These are phyloP conservation scores for Carettochelys insculpta DNA, from an alignment of 2,113 vertebrate genomes.

Conservation along the genomic window DNA sequence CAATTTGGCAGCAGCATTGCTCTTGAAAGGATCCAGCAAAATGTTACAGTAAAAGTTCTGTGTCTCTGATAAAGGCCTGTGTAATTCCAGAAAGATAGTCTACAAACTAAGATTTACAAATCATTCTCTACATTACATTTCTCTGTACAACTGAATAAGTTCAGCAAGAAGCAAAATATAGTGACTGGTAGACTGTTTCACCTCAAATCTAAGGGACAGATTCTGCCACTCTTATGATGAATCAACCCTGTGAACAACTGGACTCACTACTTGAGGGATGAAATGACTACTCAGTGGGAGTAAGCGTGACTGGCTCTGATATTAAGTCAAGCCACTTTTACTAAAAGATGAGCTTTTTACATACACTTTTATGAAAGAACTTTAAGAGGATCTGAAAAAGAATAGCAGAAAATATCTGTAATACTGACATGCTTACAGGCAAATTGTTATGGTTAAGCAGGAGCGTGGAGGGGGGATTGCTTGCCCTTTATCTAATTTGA, in stretches of 20 bases:
- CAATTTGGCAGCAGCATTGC: conserved; percentile 7
- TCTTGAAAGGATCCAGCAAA: conserved; percentile 20
- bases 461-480: background rate
- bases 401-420: background rate
- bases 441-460: background rate
- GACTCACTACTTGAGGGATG: no score
- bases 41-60: background rate
- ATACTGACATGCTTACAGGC: background rate
- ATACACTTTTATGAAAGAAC: background rate
- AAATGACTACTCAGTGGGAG: no score
- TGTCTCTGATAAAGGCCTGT: background rate
- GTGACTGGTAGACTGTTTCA: background rate
- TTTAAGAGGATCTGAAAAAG: background rate
- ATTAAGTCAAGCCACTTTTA: background rate
- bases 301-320: background rate
- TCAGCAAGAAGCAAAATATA: background rate
- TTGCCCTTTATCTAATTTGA: background rate
- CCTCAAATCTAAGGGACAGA: background rate
- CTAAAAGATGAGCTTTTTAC: background rate
- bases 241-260: background rate
- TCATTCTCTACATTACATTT: background rate
- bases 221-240: background rate
- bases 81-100: background rate
- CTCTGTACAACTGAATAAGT: background rate
- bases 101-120: background rate